Base-by-base conservation (phyloP, 2,113 vertebrate genomes). In the Centrocercus urophasianus region DNA sequence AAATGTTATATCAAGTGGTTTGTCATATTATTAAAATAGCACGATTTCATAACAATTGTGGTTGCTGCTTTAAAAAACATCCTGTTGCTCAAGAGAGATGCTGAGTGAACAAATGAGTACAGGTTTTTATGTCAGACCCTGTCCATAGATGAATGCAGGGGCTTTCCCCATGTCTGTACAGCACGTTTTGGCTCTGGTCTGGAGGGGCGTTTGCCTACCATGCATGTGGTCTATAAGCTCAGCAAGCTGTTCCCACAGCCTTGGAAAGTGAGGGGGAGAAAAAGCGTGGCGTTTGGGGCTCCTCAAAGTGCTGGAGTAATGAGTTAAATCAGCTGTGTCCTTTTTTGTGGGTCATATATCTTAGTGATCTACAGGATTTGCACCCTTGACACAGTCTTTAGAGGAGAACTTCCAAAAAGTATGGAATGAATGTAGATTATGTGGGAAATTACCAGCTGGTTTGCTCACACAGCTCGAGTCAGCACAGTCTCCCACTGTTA, bases 401-500 rank as follows among this genome's bases (percentile, higher is more conserved):
- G 86, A 94, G 64, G 56, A 95, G 69, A 40, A n/a, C 69, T 93
- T 86, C 89, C 72, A 67, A 67, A 89, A 91, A 93, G 85, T 83
- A 93, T 93, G 94, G 75, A 80, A 95, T 95, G 93, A 91, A 96
- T 96, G 95, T 83, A 16, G 94, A 75, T 93, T 71, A 83, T 81
- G 96, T 95, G 96, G 94, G 96, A 95, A 96, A 91, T 77, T 74
- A 86, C 82, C 83, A 76, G 15, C 71, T 38, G 28, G 89, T 13
- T 50, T 71, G 84, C 94, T 96, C 94, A 93, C 94, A 94, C 87
- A 89, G 91, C 82, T 84, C 34, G 0, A 91, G 60, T 70, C 84
- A 60, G 91, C 89, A 52, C 60, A 86, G 93, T 45, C 92, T 95
- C 96, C 86, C 86, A 78, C 95, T 94, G 95, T 69, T 93, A 57